phyloP scores from a whole-genome alignment of 1,140 invertebrate genomes.

The Octopus sinensis region DNA sequence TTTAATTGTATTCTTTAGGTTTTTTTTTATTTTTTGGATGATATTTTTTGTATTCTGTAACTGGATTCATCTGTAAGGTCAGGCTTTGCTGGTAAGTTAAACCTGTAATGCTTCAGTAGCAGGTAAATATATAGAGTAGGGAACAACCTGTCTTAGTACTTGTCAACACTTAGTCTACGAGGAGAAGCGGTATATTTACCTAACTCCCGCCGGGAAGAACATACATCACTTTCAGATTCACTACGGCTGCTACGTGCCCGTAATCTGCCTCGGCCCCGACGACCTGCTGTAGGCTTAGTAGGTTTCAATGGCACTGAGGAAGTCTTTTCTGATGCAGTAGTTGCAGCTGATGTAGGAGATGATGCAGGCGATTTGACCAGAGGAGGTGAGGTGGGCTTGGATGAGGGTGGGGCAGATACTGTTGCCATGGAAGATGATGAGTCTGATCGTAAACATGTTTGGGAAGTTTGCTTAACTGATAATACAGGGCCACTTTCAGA shows the following conservation, averaged over 20 bases:
- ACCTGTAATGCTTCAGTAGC: not conserved
- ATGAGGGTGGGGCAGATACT: not conserved
- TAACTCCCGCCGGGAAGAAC: conserved; percentile 6
- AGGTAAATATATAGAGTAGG: conserved; percentile 6
- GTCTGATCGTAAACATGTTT: not conserved
- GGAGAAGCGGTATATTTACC: conserved; percentile 7
- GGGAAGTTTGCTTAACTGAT: not conserved
- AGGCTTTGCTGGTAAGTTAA: too few species aligned
- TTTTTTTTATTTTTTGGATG: too few species aligned
- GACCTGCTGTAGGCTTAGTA: conserved; percentile 21
- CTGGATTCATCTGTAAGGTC: too few species aligned
- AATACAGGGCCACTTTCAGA: conserved; percentile 5
- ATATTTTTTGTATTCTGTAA: too few species aligned
- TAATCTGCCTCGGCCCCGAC: conserved; percentile 37
- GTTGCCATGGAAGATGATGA: not conserved
- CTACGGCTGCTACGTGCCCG: conserved; percentile 35
- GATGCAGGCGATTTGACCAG: not conserved
- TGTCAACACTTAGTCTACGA: conserved; percentile 9
- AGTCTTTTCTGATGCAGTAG: conserved; percentile 16
- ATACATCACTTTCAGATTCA: conserved; percentile 39
- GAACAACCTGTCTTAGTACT: conserved; percentile 7
- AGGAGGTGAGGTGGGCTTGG: not conserved
- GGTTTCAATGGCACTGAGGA: conserved; percentile 20
- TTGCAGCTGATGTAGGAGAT: conserved; percentile 6
- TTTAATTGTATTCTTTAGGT: too few species aligned